Evolutionary conservation across 2,888 invertebrate species (phyloP), one percentile per base, ranked within the genome.

Genomic region (Cyaniris semiargus): DNA sequence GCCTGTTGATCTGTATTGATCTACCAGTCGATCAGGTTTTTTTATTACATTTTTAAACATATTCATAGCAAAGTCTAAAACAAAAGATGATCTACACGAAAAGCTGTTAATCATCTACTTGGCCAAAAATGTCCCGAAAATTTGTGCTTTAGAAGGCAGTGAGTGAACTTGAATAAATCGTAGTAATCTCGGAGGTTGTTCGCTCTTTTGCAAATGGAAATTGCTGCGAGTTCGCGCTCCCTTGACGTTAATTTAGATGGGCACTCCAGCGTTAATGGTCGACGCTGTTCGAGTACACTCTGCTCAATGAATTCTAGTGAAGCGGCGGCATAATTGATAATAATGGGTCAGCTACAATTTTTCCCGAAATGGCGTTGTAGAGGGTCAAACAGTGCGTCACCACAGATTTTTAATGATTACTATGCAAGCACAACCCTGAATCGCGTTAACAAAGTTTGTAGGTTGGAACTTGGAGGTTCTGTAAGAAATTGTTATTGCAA

Each of bases 211-310:
- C 81, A 27, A 66, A 31, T 66, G 66, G 66, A 66, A 66, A 66
- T 66, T 3, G 66, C 66, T 66, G 81, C 80, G 82, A 84, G 81
- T 79, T 79, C 77, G 60, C 76, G 76, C 75, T 70, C 31, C 77
- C 58, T 56, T 76, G 76, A 78, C 80, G 79, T 80, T 86, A 83
- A 87, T 85, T 86, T 82, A 79, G 79, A 66, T 27, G 66, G 27
- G 66, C 66, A 31, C 66, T 66, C 66, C 66, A 66, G 27, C 66
- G 15, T 27, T 66, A 66, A 66, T 66, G 31, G 66, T 66, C 27
- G 66, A 15, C 66, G 27, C 27, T 31, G 66, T 23, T 66, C 4
- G 15, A 66, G 27, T 66, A 60, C 60, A 60, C 60, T 60, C 21
- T 6, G 23, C 58, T 8, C 58, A 58, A 58, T n/a, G 58, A 58